Evolutionary conservation across 2,113 vertebrate species (phyloP), one percentile per base, ranked within the genome.

Genomic region (Cercocebus atys): DNA sequence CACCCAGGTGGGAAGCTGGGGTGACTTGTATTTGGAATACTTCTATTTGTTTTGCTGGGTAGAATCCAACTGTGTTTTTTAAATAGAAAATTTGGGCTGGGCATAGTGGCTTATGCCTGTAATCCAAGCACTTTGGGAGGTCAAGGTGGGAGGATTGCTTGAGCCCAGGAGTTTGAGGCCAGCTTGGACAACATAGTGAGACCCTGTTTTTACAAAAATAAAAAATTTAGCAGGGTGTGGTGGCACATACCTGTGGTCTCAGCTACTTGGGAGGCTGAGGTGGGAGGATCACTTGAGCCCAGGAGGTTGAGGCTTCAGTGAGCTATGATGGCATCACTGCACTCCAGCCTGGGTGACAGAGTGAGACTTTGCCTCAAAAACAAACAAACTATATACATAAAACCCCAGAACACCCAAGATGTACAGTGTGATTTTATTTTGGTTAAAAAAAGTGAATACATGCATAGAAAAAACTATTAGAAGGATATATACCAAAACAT

Each of bases 1-100:
- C 13, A 7, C 27, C 20, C 57, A 10, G 35, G 27, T 1, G 9
- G 4, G 10, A n/a, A 50, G 11, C 22, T 0, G 0, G 6, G 40
- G 38, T 45, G 66, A 55, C 68, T 27, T 2, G 4, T 35, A 17
- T 40, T 80, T 61, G n/a, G 9, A n/a, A 5, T 40, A 47, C 10
- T 47, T 66, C 68, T 78, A 7, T 86, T 79, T 83, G 55, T 38
- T 92, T 94, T 75, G 22, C 43, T 92, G 66, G 11, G 18, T 17
- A 50, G 30, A 80, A 68, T 78, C 8, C 66, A 81, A 47, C 3
- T 40, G 43, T 12, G 45, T 82, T 43, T 89, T 83, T 78, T 83
- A 87, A 78, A 86, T 72, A 12, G 25, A n/a, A 90, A 81, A 86
- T 72, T 81, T 27, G 32, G 40, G 32, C 66, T 68, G 16, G 66